Evolutionary conservation across 2,888 invertebrate species (phyloP).

Genomic region (Microdon myrmicae): DNA sequence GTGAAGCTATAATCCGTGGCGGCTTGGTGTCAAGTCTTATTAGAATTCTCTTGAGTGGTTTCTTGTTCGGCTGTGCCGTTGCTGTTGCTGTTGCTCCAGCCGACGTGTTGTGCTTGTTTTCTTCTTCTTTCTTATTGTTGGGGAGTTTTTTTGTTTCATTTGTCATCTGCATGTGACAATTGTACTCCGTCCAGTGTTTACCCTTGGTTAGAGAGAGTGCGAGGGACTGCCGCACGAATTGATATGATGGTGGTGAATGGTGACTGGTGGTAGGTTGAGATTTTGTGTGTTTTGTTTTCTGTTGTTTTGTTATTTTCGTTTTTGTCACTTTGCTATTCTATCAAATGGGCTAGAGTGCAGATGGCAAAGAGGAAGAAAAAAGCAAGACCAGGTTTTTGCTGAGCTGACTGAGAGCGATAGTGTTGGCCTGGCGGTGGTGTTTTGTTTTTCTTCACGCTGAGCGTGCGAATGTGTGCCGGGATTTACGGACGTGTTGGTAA

Average conservation of each 20-base stretch:
- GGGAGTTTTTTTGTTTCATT: not conserved
- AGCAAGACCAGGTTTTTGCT: conserved; percentile 50
- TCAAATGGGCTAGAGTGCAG: conserved; percentile 35
- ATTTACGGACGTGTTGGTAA: conserved; percentile 25
- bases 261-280: conserved; percentile 15
- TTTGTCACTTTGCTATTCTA: too few species aligned
- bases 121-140: conserved; percentile 23
- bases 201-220: not conserved
- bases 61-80: conserved; percentile 31
- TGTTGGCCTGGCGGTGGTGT: conserved; percentile 33
- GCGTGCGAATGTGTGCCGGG: conserved; percentile 21
- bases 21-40: conserved; percentile 52
- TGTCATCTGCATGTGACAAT: conserved; percentile 29
- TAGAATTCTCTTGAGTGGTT: conserved; percentile 53
- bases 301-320: too few species aligned
- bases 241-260: conserved; percentile 2
- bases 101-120: conserved; percentile 9
- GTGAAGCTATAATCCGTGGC: conserved; percentile 59
- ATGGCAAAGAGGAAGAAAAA: conserved; percentile 26
- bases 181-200: conserved; percentile 26
- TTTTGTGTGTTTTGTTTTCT: too few species aligned
- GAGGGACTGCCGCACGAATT: conserved; percentile 7
- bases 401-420: conserved; percentile 45
- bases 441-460: conserved; percentile 50
- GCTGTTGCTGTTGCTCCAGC: conserved; percentile 14